phyloP scores from a whole-genome alignment of 2,797 vertebrate species.

The Leptodactylus fallax region DNA sequence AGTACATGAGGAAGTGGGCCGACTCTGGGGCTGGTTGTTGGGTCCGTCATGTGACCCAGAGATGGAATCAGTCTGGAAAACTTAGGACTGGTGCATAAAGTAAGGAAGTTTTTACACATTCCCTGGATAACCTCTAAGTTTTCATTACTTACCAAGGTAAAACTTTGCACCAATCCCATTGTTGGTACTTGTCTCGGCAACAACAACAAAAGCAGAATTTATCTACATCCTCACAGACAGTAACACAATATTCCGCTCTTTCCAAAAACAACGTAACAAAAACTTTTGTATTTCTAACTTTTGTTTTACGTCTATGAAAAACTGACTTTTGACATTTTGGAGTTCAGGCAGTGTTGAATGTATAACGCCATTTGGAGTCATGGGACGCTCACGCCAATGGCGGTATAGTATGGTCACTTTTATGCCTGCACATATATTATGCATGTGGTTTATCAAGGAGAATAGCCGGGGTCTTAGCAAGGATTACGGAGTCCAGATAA shows the following conservation, averaged over 20 bases:
- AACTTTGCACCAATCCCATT: neutral
- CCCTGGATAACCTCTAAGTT: neutral
- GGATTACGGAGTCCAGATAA: slow-evolving; percentile 47
- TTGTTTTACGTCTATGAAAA: neutral
- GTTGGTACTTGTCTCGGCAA: neutral
- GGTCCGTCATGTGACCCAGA: too few relatives aligned
- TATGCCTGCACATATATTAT: neutral
- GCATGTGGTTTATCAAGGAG: slow-evolving; percentile 1
- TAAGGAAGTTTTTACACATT: too few relatives aligned
- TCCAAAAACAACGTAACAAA: neutral
- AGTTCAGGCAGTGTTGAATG: neutral
- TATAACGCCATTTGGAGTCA: neutral
- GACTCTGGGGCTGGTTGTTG: too few relatives aligned
- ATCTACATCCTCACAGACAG: slow-evolving; percentile 29
- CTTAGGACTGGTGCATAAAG: too few relatives aligned
- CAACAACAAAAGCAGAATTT: slow-evolving; percentile 17
- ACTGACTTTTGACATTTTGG: neutral
- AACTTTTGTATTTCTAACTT: neutral
- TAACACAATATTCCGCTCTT: neutral
- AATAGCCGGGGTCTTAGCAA: slow-evolving; percentile 21
- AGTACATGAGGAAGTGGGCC: too few relatives aligned
- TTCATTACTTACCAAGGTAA: neutral
- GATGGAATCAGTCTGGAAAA: too few relatives aligned
- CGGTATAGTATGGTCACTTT: neutral
- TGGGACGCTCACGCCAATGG: too few relatives aligned